Base-by-base conservation (phyloP, 53 echinoderm and acorn worm species). In the Luidia sarsii region DNA sequence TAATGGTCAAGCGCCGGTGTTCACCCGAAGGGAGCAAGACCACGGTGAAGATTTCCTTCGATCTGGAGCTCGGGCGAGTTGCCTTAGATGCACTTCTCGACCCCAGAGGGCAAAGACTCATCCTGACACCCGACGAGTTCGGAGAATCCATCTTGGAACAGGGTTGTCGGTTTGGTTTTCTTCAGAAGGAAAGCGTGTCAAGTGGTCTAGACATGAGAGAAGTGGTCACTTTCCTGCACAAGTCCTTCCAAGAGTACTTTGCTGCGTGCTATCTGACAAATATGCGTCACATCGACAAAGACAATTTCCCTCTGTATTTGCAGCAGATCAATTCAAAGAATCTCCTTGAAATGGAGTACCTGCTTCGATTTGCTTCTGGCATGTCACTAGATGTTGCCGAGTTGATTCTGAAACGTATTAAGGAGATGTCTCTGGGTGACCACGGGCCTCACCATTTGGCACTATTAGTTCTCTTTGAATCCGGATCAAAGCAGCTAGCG, bases 221-320 rank as follows among this genome's bases (percentile, higher is more conserved):
- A 65, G 39, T 39, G 16, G 65, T 39, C 0, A 39, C 39, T 10
- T 65, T 65, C 32, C 23, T 19, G 4, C 65, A 65, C 39, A 30
- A 30, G 65, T 65, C 65, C 2, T 39, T 65, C 20, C 65, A 65
- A 22, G 65, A 65, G 38, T 65, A 65, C 37, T 65, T 18, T 22
- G 65, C 65, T 6, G 37, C 65, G 10, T 24, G 23, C 32, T 19
- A 65, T n/a, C 9, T 65, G 20, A 20, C 32, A 37, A 11, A 38
- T 37, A 20, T 65, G 38, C 36, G 36, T 21, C 11, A 38, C 20
- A 9, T 20, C 14, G 39, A 65, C 65, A 14, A 37, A 64, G 13
- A 2, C 2, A 64, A 2, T 64, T 64, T 64, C 65, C 65, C 0
- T 36, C 1, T 19, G 3, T 37, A 38, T 37, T 38, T 65, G 37